Evolutionary conservation across 2,888 invertebrate genomes (phyloP).

Genomic region (Gisinianus flammeolus): DNA sequence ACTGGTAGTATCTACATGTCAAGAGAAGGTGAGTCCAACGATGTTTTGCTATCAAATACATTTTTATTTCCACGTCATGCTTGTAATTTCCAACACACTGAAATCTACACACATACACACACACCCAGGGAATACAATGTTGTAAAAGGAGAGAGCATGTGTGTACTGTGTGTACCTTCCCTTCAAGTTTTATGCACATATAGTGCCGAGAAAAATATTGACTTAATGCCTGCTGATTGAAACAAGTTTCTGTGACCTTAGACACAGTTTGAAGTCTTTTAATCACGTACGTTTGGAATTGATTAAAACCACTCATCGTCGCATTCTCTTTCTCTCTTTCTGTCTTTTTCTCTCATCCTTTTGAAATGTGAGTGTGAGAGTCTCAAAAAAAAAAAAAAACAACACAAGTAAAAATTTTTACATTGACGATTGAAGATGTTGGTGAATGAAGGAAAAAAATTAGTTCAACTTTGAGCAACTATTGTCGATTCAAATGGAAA

Average conservation of each 20-base stretch:
- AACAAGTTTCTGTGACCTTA: slow-evolving; percentile 10
- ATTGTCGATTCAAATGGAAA: neutral
- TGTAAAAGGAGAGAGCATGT: neutral
- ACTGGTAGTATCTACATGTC: too few species aligned
- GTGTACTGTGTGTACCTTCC: neutral
- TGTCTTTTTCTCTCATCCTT: neutral
- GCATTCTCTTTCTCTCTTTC: neutral
- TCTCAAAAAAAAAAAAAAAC: neutral
- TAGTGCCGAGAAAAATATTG: slow-evolving; percentile 1
- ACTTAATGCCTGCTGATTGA: slow-evolving; percentile 15
- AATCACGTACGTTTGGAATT: slow-evolving; percentile 17
- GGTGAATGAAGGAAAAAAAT: neutral
- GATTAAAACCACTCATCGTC: slow-evolving; percentile 9
- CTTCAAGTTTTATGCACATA: neutral
- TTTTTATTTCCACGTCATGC: neutral
- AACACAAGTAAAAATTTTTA: neutral
- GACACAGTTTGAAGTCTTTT: slow-evolving; percentile 22
- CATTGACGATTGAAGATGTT: too few species aligned
- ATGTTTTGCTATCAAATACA: neutral
- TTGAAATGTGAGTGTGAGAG: neutral
- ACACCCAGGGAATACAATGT: neutral
- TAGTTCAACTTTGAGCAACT: slow-evolving; percentile 14
- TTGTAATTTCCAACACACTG: too few species aligned
- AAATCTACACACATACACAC: too few species aligned
- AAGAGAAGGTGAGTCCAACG: neutral